Evolutionary conservation across 2,888 invertebrate genomes (phyloP).

Genomic region (Melinaea menophilus): DNA sequence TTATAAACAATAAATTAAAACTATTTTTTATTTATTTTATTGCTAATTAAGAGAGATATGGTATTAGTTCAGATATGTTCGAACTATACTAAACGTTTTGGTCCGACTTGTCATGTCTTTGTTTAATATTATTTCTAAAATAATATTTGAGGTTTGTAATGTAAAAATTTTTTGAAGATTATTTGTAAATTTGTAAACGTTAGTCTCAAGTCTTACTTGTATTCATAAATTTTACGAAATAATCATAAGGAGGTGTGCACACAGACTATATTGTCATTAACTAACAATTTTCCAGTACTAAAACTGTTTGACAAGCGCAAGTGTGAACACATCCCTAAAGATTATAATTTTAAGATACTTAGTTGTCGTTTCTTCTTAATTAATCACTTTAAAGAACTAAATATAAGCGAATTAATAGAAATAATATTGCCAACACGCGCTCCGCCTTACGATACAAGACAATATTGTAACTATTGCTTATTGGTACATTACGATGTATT

Average conservation of each 20-base stretch:
- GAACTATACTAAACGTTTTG: constrained; percentile 59
- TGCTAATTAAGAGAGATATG: constrained; percentile 69
- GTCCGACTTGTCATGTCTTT: constrained; percentile 49
- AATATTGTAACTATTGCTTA: constrained; percentile 23
- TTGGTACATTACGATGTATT: constrained; percentile 21
- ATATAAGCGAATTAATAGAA: neutral
- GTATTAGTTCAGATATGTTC: constrained; percentile 65
- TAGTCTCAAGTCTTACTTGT: no score
- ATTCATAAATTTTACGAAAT: no score
- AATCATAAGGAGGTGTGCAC: no score
- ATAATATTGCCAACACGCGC: neutral
- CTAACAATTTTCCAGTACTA: no score
- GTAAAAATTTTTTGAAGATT: neutral
- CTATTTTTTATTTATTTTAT: constrained; percentile 44
- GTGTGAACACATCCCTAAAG: no score
- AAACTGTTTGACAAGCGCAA: no score
- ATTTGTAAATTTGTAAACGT: no score
- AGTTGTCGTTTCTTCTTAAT: no score
- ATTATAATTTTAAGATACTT: no score
- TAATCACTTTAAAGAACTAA: neutral
- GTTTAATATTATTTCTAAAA: constrained; percentile 9
- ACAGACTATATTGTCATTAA: no score
- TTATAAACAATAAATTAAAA: constrained; percentile 2
- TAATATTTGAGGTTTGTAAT: constrained; percentile 2
- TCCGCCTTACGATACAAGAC: constrained; percentile 13